Percentiles rank a stretch among this genome's conserved stretches.
Conservation (phyloP, 2,888 invertebrate species). For the Syrista parreyssii region DNA sequence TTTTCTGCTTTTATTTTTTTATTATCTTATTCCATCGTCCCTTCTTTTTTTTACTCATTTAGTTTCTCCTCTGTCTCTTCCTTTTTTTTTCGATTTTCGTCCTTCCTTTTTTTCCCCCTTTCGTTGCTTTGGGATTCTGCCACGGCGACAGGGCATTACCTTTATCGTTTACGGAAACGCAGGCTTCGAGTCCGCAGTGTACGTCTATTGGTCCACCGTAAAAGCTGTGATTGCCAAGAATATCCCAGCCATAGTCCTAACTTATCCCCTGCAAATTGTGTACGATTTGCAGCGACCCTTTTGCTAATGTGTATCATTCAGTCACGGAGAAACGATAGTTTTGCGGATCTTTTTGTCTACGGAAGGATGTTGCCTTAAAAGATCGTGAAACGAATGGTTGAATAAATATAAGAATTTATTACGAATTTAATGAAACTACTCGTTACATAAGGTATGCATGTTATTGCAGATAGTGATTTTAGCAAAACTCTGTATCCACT, state of each 20-base stretch:
- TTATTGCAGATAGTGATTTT: not conserved
- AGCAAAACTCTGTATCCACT: not conserved
- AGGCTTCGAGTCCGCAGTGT: not conserved
- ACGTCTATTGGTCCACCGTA: conserved; percentile 1
- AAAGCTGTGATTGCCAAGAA: conserved; percentile 2
- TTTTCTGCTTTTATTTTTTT: not conserved
- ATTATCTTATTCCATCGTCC: not conserved
- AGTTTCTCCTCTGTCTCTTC: not conserved
- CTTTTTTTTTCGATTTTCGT: not conserved
- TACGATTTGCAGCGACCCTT: conserved; percentile 1
- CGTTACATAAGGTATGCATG: not conserved
- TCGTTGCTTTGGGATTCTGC: not conserved
- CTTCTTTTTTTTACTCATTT: not conserved
- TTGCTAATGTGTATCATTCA: not conserved
- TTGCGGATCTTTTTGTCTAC: not conserved
- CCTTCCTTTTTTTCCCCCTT: not conserved
- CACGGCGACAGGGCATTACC: not conserved
- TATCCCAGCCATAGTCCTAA: conserved; percentile 3
- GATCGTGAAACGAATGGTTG: not conserved
- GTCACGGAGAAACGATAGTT: not conserved
- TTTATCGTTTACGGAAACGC: not conserved
- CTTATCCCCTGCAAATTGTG: conserved; percentile 1
- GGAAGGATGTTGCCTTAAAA: not conserved
- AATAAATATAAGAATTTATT: not conserved
- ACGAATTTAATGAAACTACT: not conserved